Evolutionary conservation across 2,797 vertebrate genomes (phyloP).

Genomic region (Botia almorhae): DNA sequence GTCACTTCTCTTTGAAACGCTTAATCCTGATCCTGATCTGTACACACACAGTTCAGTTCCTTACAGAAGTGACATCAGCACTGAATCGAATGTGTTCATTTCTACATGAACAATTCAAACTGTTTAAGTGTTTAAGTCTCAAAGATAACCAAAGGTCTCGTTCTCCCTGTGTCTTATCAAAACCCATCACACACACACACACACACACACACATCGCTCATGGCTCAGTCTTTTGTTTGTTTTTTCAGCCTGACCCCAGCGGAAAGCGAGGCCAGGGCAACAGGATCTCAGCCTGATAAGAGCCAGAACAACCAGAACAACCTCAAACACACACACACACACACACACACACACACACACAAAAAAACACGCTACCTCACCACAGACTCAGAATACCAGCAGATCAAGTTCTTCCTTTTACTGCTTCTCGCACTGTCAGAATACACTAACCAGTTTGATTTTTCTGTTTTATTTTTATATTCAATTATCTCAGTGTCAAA

Average conservation of each 20-base stretch:
- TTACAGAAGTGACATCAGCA: neutral
- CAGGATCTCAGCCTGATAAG: conserved; percentile 72
- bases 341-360: neutral
- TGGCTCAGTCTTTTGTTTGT: conserved; percentile 63
- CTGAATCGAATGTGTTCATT: neutral
- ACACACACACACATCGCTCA: conserved; percentile 29
- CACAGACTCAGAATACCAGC: no score
- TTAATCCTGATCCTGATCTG: neutral
- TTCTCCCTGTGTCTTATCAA: conserved; percentile 9
- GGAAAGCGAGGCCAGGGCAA: conserved; percentile 68
- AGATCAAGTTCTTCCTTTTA: neutral
- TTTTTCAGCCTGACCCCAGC: conserved; percentile 70
- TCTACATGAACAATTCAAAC: neutral
- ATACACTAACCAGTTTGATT: neutral
- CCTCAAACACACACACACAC: neutral
- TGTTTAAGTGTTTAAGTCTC: neutral
- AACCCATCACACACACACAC: conserved; percentile 33
- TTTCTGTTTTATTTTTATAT: neutral
- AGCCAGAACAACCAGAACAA: conserved; percentile 17
- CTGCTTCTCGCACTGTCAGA: neutral
- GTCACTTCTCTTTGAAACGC: neutral
- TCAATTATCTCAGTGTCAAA: neutral
- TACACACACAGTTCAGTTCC: neutral
- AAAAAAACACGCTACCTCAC: neutral
- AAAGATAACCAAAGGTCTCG: conserved; percentile 6